phyloP scores from a whole-genome alignment of 1,140 invertebrate genomes.

The Cotesia chilonis region DNA sequence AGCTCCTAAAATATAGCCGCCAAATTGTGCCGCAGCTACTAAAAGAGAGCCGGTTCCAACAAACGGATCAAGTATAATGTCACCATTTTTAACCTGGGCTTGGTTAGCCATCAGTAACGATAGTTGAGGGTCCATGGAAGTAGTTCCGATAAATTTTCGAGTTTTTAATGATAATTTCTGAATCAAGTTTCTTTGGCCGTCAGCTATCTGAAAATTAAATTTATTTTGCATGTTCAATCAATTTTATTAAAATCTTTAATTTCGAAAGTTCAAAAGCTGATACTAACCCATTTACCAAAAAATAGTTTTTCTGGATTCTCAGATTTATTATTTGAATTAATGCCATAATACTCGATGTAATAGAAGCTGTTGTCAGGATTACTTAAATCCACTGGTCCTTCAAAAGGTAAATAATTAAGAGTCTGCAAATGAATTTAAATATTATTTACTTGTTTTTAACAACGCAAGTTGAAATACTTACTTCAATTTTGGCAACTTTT shows the following conservation, averaged over 20 bases:
- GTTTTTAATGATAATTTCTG: constrained; percentile 84
- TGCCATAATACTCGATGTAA: constrained; percentile 89
- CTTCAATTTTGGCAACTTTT: constrained; percentile 88
- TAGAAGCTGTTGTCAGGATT: constrained; percentile 82
- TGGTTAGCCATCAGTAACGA: constrained; percentile 95
- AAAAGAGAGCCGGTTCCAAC: constrained; percentile 94
- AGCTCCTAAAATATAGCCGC: constrained; percentile 87
- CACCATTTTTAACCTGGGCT: constrained; percentile 76
- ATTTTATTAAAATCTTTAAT: background rate
- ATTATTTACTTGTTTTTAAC: constrained; percentile 34
- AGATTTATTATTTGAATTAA: constrained; percentile 77
- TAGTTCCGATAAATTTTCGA: constrained; percentile 95
- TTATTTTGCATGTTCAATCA: background rate
- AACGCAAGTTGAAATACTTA: constrained; percentile 55
- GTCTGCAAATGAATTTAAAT: constrained; percentile 63
- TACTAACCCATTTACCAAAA: constrained; percentile 82
- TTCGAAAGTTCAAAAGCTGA: background rate
- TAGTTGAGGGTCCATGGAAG: constrained; percentile 94
- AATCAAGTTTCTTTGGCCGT: constrained; percentile 84
- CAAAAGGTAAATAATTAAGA: constrained; percentile 81
- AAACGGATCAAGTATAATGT: constrained; percentile 92
- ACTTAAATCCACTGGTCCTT: constrained; percentile 83
- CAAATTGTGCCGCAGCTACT: constrained; percentile 90
- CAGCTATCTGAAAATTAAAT: constrained; percentile 70
- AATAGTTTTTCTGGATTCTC: constrained; percentile 78